Conservation (phyloP, 2,888 invertebrate species). For the Ectemnius cavifrons region DNA sequence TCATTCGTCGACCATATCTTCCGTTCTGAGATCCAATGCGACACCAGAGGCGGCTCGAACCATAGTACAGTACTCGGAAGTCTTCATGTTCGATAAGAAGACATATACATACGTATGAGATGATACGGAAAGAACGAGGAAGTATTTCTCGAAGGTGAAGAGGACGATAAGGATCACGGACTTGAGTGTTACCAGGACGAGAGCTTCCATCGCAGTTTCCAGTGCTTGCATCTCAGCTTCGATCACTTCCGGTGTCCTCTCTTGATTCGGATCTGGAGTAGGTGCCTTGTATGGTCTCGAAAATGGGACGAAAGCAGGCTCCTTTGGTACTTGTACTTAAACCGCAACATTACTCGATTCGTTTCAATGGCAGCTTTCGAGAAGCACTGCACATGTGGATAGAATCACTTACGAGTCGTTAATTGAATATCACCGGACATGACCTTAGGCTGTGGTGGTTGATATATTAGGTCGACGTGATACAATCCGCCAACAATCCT, state of each 20-base stretch:
- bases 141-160: background rate
- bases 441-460: slow-evolving; percentile 87
- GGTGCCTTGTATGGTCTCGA: slow-evolving; percentile 85
- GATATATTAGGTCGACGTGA: slow-evolving; percentile 85
- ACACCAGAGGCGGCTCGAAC: slow-evolving; percentile 88
- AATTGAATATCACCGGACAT: slow-evolving; percentile 79
- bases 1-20: slow-evolving; percentile 85
- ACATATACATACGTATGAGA: background rate
- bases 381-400: too few species aligned
- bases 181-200: slow-evolving; percentile 86
- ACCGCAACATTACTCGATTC: background rate
- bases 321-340: slow-evolving; percentile 82
- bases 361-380: too few species aligned
- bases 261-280: slow-evolving; percentile 83
- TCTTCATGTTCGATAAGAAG: slow-evolving; percentile 15
- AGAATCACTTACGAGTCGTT: slow-evolving; percentile 80
- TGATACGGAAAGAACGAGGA: background rate
- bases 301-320: slow-evolving; percentile 82
- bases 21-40: slow-evolving; percentile 84
- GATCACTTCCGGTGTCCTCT: slow-evolving; percentile 87
- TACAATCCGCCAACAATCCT: slow-evolving; percentile 88
- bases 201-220: slow-evolving; percentile 86
- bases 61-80: slow-evolving; percentile 86
- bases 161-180: slow-evolving; percentile 74
- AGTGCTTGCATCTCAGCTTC: slow-evolving; percentile 87